A percentile compares a stretch with the other conserved stretches of the same genome.
Evolutionary conservation across 2,888 invertebrate genomes (phyloP).

Genomic region (Limnephilus rhombicus): DNA sequence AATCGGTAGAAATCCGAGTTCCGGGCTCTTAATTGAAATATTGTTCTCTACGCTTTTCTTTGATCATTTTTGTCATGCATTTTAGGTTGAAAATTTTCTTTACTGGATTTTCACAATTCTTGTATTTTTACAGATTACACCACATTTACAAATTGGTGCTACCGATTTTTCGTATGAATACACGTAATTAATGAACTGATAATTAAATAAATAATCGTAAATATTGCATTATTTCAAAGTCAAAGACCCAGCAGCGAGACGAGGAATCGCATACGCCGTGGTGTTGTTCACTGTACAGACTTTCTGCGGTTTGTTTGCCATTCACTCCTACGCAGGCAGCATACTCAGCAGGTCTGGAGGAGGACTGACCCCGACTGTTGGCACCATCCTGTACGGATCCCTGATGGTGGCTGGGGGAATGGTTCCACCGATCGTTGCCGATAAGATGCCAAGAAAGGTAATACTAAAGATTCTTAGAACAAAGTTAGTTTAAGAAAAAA

Average conservation of each 20-base stretch:
- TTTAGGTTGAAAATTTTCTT: too few relatives aligned
- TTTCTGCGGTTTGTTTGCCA: slow-evolving; percentile 75
- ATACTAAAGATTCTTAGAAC: neutral
- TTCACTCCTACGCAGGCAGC: slow-evolving; percentile 74
- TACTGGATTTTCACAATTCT: too few relatives aligned
- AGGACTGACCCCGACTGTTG: slow-evolving; percentile 51
- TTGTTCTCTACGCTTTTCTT: too few relatives aligned
- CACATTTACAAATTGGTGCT: too few relatives aligned
- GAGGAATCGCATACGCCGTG: slow-evolving; percentile 71
- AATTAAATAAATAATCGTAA: neutral
- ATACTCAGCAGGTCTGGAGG: slow-evolving; percentile 74
- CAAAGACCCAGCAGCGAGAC: slow-evolving; percentile 70
- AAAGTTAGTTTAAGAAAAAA: neutral
- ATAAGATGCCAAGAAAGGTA: slow-evolving; percentile 61
- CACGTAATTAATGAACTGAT: neutral
- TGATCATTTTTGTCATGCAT: too few relatives aligned
- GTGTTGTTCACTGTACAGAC: slow-evolving; percentile 73
- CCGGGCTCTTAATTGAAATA: too few relatives aligned
- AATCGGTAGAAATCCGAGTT: too few relatives aligned
- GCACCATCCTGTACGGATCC: slow-evolving; percentile 59
- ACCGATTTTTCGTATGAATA: too few relatives aligned
- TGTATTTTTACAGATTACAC: too few relatives aligned
- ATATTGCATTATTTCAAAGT: slow-evolving; percentile 67
- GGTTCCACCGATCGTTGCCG: slow-evolving; percentile 57
- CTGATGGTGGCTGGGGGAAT: slow-evolving; percentile 59